phyloP scores from a whole-genome alignment of 2,113 vertebrate genomes.

The Camelus bactrianus region DNA sequence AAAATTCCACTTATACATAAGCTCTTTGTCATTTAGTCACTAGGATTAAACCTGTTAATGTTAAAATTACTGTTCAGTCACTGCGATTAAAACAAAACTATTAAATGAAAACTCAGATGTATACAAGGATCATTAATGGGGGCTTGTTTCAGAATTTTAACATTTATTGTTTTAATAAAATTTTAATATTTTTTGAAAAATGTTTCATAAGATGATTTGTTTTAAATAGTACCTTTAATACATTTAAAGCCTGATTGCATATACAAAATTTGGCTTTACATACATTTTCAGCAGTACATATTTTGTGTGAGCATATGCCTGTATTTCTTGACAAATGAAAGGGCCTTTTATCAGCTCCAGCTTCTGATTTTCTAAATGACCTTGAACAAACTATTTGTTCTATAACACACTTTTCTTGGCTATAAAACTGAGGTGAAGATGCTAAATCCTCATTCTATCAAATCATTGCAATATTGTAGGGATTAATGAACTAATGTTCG shows the following conservation, averaged over 20 bases:
- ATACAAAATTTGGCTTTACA: background rate
- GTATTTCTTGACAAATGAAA: background rate
- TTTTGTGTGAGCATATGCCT: background rate
- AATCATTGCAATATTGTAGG: background rate
- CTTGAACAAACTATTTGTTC: slow-evolving; percentile 37
- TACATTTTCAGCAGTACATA: background rate
- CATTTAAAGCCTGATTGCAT: background rate
- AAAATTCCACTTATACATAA: background rate
- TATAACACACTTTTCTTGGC: background rate
- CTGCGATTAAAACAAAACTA: background rate
- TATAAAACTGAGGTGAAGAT: slow-evolving; percentile 3
- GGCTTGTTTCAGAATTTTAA: background rate
- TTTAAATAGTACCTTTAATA: background rate
- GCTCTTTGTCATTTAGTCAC: background rate
- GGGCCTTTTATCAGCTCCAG: background rate
- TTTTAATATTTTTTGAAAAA: background rate
- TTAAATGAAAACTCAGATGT: background rate
- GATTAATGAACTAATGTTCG: slow-evolving; percentile 60
- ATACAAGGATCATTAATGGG: background rate
- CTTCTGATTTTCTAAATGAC: slow-evolving; percentile 26
- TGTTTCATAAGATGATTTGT: background rate
- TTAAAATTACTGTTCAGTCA: background rate
- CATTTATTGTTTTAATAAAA: background rate
- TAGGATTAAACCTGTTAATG: background rate
- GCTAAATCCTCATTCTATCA: background rate